Evolutionary conservation across 2,888 invertebrate genomes (phyloP).

Genomic region (Leptopilina drosophilae): DNA sequence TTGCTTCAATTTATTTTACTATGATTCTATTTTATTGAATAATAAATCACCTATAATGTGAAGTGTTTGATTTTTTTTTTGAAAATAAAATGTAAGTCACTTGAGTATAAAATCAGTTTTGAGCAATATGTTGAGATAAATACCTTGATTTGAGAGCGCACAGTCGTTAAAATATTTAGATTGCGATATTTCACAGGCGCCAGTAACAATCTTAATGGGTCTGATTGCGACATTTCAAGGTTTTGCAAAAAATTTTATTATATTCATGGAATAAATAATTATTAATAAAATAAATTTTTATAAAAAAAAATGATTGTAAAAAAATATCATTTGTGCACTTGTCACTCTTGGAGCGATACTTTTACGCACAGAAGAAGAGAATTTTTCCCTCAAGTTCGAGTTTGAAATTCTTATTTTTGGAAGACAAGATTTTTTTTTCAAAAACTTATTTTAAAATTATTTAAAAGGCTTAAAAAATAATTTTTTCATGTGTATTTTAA

Average conservation of each 20-base stretch:
- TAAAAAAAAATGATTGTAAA: not conserved
- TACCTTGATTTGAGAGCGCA: not conserved
- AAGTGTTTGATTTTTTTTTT: not conserved
- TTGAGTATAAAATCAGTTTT: conserved; percentile 15
- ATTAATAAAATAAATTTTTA: not conserved
- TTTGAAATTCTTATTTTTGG: no score
- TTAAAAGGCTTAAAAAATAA: no score
- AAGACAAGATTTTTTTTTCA: no score
- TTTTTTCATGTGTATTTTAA: no score
- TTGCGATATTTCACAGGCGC: conserved; percentile 1
- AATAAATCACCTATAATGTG: no score
- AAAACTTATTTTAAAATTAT: no score
- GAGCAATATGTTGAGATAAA: not conserved
- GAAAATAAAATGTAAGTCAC: conserved; percentile 1
- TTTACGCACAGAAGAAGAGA: not conserved
- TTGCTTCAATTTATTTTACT: no score
- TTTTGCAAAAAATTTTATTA: not conserved
- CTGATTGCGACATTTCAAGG: not conserved
- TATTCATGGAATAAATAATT: not conserved
- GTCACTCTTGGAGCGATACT: not conserved
- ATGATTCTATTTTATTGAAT: no score
- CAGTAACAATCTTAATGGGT: conserved; percentile 16
- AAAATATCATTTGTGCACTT: not conserved
- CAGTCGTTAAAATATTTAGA: conserved; percentile 7
- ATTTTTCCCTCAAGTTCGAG: no score